Evolutionary conservation across 1,140 invertebrate genomes (phyloP).

Genomic region (Sitobion miscanthi): DNA sequence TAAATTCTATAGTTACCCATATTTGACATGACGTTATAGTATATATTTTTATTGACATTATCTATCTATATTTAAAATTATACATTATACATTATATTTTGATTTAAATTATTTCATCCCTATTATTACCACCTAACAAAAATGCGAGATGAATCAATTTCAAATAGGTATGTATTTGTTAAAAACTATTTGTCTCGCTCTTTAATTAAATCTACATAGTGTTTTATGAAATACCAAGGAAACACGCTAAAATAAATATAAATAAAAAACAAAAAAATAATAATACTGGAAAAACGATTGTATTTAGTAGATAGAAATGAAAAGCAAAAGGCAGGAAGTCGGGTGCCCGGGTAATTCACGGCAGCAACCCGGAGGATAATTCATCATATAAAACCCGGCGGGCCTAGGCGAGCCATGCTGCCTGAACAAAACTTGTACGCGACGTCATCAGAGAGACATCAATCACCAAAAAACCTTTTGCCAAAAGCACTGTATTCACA

Average conservation of each 20-base stretch:
- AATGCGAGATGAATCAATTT: not conserved
- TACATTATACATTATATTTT: too few species aligned
- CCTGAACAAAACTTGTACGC: constrained; percentile 53
- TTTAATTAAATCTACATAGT: constrained; percentile 8
- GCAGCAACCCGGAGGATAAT: constrained; percentile 40
- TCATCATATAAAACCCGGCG: constrained; percentile 55
- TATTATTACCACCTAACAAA: not conserved
- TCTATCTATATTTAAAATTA: not conserved
- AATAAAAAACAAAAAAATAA: constrained; percentile 16
- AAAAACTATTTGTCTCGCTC: not conserved
- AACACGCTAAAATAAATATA: not conserved
- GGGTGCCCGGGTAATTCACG: constrained; percentile 43
- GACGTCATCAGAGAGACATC: constrained; percentile 56
- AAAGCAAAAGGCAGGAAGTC: constrained; percentile 56
- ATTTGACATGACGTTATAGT: not conserved
- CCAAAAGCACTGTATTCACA: constrained; percentile 56
- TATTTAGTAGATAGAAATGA: constrained; percentile 39
- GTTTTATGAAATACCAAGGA: not conserved
- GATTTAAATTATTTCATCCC: too few species aligned
- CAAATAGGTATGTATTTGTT: not conserved
- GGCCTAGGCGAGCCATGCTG: constrained; percentile 20
- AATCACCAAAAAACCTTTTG: constrained; percentile 56
- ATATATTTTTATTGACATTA: not conserved
- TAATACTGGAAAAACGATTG: constrained; percentile 32
- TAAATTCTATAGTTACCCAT: not conserved